Evolutionary conservation across 2,797 vertebrate species (phyloP).

Genomic region (Ficedula albicollis): DNA sequence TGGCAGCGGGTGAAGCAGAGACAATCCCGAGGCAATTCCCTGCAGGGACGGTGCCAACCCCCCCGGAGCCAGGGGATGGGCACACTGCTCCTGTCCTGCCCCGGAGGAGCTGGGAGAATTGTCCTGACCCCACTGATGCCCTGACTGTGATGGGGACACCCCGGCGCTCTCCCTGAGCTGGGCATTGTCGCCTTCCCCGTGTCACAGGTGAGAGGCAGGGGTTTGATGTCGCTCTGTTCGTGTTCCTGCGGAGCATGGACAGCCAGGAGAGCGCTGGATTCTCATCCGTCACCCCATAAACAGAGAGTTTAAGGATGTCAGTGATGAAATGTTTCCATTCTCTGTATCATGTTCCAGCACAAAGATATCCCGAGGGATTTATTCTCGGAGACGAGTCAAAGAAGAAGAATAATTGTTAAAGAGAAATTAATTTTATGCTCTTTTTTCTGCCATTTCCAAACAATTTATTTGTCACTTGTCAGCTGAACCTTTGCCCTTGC

Average conservation of each 20-base stretch:
- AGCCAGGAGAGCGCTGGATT: not conserved
- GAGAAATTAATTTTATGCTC: not conserved
- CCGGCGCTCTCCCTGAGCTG: not conserved
- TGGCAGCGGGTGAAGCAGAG: not conserved
- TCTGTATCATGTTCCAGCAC: not conserved
- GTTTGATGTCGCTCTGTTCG: fast-evolving
- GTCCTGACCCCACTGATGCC: not conserved
- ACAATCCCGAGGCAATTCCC: not conserved
- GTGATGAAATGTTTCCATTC: not conserved
- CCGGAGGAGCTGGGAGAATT: not conserved
- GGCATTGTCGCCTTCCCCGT: not conserved
- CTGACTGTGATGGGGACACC: not conserved
- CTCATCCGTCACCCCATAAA: not conserved
- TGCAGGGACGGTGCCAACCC: not conserved
- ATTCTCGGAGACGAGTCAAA: not conserved
- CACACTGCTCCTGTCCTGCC: not conserved
- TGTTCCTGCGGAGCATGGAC: not conserved
- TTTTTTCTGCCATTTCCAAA: not conserved
- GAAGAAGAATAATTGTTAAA: not conserved
- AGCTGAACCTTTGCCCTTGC: not conserved
- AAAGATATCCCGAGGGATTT: not conserved
- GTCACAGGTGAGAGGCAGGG: not conserved
- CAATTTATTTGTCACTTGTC: not conserved
- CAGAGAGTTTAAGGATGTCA: not conserved
- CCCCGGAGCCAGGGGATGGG: no score